Evolutionary conservation across 1,140 invertebrate genomes (phyloP), one percentile per base, ranked within the genome.

Genomic region (Drosophila carrolli): DNA sequence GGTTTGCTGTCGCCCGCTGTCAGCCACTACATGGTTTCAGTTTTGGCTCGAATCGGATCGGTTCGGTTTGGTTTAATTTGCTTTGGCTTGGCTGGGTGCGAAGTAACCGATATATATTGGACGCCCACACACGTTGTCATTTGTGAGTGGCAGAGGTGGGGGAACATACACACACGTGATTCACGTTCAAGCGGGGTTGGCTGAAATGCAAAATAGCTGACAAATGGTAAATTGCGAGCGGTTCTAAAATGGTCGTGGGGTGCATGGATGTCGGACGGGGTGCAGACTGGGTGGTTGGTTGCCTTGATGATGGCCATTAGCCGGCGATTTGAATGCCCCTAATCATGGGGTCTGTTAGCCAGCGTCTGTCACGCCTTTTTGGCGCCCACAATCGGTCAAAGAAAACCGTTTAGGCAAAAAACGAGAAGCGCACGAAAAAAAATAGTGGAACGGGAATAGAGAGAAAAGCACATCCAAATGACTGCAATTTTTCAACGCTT

Each of bases 91-190:
- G 19, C 38, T 37, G 41, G 60, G 60, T 44, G 60, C 27, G n/a
- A 75, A 76, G 75, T 77, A 77, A 86, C 72, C 66, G 83, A 86
- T 86, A 88, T 86, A 76, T 86, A 76, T 32, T 54, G 50, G 62
- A 83, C 83, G 83, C 83, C 83, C 83, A 86, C 83, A 86, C 83
- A 86, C 83, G 83, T 73, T 82, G 82, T 48, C 68, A 74, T 32
- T 56, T 53, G 11, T 5, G 32, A 23, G 27, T 16, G 40, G 16
- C 10, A 23, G 19, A 16, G 27, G 8, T 23, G 9, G 37, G 23
- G 48, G 4, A 9, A 9, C 27, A 14, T 13, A 13, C 9, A 9
- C 8, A 10, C 23, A 27, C 16, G 27, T 65, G 19, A 44, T 37
- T 71, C 32, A 19, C 27, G 32, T 46, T 11, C 14, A 27, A 13